Conservation (phyloP, 2,888 invertebrate species). For the Spicauda simplicius region DNA sequence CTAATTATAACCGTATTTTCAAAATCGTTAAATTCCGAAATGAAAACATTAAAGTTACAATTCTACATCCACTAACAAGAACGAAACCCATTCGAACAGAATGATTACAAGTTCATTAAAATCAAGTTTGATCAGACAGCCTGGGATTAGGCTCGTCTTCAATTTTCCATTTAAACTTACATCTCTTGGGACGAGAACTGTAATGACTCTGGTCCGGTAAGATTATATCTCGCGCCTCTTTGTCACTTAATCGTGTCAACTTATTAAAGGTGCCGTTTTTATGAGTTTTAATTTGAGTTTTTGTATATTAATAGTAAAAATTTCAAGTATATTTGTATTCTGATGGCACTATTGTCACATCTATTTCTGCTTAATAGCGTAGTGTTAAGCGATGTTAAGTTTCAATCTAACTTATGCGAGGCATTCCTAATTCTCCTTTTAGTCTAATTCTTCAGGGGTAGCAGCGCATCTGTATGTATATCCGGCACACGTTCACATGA, state of each 20-base stretch:
- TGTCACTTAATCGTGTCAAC: neutral
- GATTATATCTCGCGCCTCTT: neutral
- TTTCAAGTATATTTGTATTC: too few species aligned
- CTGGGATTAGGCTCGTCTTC: constrained; percentile 8
- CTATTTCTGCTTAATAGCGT: too few species aligned
- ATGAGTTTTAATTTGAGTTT: too few species aligned
- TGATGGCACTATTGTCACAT: too few species aligned
- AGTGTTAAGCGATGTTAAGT: too few species aligned
- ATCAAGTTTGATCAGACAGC: constrained; percentile 7
- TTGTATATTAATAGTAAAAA: too few species aligned
- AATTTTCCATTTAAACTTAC: constrained; percentile 8
- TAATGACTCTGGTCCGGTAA: constrained; percentile 3
- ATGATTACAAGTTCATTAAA: constrained; percentile 13
- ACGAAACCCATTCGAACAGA: neutral
- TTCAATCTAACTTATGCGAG: too few species aligned
- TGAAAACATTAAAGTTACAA: neutral
- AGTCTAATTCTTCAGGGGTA: too few species aligned
- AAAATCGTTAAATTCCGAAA: neutral
- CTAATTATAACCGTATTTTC: neutral
- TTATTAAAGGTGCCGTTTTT: neutral
- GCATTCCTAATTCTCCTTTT: too few species aligned
- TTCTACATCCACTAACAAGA: neutral
- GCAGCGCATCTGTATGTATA: too few species aligned
- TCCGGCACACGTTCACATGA: too few species aligned
- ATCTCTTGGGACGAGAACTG: neutral